phyloP scores from a whole-genome alignment of 1,140 invertebrate species.

The Nixonia krombeini region DNA sequence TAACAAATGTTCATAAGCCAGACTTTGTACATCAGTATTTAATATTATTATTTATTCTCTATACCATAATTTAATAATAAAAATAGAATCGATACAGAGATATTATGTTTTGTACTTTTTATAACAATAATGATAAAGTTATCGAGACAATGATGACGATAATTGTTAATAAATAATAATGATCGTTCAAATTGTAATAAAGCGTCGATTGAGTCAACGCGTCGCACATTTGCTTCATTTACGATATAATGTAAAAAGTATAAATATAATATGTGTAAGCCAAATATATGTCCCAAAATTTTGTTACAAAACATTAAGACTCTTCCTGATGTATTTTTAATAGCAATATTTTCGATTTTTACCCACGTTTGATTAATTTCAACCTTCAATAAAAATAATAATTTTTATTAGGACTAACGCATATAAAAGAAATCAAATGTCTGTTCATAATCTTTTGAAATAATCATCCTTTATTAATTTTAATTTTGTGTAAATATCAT shows the following conservation, averaged over 20 bases:
- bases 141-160: conserved; percentile 18
- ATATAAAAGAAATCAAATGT: no score
- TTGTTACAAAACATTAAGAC: no score
- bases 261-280: conserved; percentile 27
- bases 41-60: conserved; percentile 69
- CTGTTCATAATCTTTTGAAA: no score
- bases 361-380: no score
- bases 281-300: no score
- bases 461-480: no score
- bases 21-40: conserved; percentile 71
- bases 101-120: conserved; percentile 68
- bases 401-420: no score
- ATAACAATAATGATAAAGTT: conserved; percentile 51
- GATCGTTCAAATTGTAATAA: conserved; percentile 20
- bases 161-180: conserved; percentile 36
- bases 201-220: conserved; percentile 44
- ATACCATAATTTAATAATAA: conserved; percentile 57
- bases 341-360: no score
- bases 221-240: conserved; percentile 13
- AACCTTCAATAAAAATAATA: no score
- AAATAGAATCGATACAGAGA: conserved; percentile 48
- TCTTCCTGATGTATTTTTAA: no score
- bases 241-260: conserved; percentile 37
- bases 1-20: conserved; percentile 50
- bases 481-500: no score